A percentile compares a stretch with the other conserved stretches of the same genome.
Conservation (phyloP, 92 coral and sea anemone species). For the Isaurus tuberculatus region DNA sequence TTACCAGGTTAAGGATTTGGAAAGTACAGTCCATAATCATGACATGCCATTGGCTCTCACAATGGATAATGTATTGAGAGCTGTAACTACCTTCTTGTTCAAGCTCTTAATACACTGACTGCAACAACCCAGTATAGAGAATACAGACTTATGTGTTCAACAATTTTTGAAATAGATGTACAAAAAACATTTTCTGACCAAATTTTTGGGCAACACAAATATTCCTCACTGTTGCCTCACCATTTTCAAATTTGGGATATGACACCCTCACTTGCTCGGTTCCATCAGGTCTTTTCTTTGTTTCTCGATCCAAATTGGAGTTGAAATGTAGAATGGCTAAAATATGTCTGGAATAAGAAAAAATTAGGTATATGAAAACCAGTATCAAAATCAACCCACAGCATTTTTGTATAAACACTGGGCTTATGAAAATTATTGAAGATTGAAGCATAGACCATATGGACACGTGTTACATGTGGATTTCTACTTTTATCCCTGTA, state of each 20-base stretch:
- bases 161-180: not conserved
- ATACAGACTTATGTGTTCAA: too few relatives aligned
- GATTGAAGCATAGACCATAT: not conserved
- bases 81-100: too few relatives aligned
- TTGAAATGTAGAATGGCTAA: slow-evolving; percentile 43
- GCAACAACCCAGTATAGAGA: too few relatives aligned
- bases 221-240: slow-evolving; percentile 39
- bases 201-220: slow-evolving; percentile 1
- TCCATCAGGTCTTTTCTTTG: slow-evolving; percentile 15
- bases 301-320: slow-evolving; percentile 23
- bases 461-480: not conserved
- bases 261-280: slow-evolving; percentile 11
- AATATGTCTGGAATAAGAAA: slow-evolving; percentile 30
- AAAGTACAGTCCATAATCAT: not conserved
- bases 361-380: not conserved
- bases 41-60: not conserved
- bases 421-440: not conserved
- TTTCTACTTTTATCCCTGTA: not conserved
- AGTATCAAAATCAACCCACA: not conserved
- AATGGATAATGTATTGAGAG: not conserved
- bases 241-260: slow-evolving; percentile 25
- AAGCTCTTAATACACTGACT: too few relatives aligned
- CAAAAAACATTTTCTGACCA: not conserved
- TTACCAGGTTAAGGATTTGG: not conserved
- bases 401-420: not conserved